phyloP scores from a whole-genome alignment of 2,888 invertebrate species.

The Campopleginae sp. region DNA sequence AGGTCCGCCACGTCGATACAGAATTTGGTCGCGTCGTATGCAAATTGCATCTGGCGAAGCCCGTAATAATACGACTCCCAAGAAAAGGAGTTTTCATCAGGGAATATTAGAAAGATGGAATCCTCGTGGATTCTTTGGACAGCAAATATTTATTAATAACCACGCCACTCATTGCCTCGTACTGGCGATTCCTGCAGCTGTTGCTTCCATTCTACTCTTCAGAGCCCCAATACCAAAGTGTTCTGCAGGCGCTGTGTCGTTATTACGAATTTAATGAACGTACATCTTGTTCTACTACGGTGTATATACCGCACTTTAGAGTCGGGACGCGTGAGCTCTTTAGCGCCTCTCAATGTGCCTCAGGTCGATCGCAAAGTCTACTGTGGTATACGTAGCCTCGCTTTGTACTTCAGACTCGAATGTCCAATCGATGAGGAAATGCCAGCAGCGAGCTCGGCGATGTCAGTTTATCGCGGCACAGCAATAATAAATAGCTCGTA shows the following conservation, averaged over 20 bases:
- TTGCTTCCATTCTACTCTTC: not conserved
- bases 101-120: too few species aligned
- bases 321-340: constrained; percentile 27
- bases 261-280: constrained; percentile 62
- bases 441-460: not conserved
- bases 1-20: too few species aligned
- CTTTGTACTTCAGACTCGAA: not conserved
- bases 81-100: too few species aligned
- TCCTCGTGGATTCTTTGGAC: too few species aligned
- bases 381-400: not conserved
- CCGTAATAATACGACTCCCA: too few species aligned
- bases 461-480: not conserved
- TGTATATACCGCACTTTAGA: constrained; percentile 50
- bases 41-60: too few species aligned
- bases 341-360: constrained; percentile 25
- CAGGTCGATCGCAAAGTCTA: constrained; percentile 22
- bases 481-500: not conserved
- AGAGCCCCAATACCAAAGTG: constrained; percentile 34
- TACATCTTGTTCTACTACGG: constrained; percentile 34
- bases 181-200: constrained; percentile 16
- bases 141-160: too few species aligned
- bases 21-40: too few species aligned
- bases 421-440: constrained; percentile 41
- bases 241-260: constrained; percentile 10
- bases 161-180: not conserved